Conservation (phyloP, 37 sponge, comb jelly and placozoan genomes). For the Aplysina aerophoba region DNA sequence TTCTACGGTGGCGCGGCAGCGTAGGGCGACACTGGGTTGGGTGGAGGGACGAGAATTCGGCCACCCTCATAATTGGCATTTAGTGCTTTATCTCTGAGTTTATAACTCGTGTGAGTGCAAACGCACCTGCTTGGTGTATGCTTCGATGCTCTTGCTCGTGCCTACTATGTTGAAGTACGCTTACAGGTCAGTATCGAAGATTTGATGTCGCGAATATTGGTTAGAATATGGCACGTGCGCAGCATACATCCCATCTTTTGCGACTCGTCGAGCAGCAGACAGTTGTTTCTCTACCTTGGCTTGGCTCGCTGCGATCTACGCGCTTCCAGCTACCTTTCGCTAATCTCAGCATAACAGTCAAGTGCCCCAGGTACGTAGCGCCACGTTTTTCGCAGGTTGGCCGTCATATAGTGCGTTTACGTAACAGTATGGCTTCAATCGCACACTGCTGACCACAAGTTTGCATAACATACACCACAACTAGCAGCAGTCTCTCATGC, state of each 20-base stretch:
- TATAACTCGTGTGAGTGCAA: no score
- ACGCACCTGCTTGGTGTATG: no score
- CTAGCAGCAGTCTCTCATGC: not conserved
- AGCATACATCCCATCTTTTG: no score
- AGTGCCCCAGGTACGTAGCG: not conserved
- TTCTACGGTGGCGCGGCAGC: slow-evolving; percentile 15
- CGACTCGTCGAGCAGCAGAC: no score
- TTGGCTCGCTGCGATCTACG: not conserved
- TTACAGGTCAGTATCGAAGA: no score
- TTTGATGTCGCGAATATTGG: no score
- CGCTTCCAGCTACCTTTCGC: not conserved
- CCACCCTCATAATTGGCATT: slow-evolving; percentile 16
- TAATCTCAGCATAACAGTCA: not conserved
- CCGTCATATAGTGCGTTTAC: not conserved
- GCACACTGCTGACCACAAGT: slow-evolving; percentile 1
- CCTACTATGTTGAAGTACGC: no score
- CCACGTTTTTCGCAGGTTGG: not conserved
- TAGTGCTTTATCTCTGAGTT: not conserved
- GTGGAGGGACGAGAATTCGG: slow-evolving; percentile 24
- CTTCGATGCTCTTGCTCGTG: no score
- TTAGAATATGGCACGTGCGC: no score
- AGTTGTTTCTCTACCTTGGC: not conserved
- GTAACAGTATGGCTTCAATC: slow-evolving; percentile 11
- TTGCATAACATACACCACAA: not conserved
- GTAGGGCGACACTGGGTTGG: not conserved